Evolutionary conservation across 2,113 vertebrate species (phyloP), one percentile per base, ranked within the genome.

Genomic region (Notothenia coriiceps): DNA sequence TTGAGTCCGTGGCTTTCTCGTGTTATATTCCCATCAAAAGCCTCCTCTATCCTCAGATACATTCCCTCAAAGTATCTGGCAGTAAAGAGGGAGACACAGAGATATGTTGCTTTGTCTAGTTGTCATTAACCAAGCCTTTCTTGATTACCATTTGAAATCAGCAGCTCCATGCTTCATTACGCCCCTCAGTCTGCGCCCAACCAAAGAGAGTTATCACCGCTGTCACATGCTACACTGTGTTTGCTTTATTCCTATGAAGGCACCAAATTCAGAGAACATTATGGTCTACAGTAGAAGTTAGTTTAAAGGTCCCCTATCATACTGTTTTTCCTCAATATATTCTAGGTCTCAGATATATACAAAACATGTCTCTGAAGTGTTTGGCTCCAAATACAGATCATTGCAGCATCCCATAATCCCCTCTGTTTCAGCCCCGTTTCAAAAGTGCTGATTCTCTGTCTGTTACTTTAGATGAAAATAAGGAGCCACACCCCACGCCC

Each of bases 11-110:
- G 85, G 52, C 62, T 88, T 87, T 85, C 82, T 83, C 89, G 74
- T 84, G 70, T 84, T 86, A 50, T 72, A 77, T 88, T 86, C 75
- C 50, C 86, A 46, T 89, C 80, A 89, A 89, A 88, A 33, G 15
- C 18, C 59, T 75, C 57, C 15, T 60, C 25, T 35, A 35, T 35
- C 29, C 14, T 20, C 35, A 67, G 61, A 74, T 49, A 57, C 18
- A 79, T 77, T 82, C 52, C 59, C 55, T 74, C 54, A 35, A 74
- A 80, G 61, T 61, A 80, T 64, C 65, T 79, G 80, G 63, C 77
- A 66, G 75, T 51, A 29, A 11, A 40, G 40, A 61, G 7, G 35
- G 33, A 10, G 9, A 25, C 35, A 55, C 2, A n/a, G 61, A 46
- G 52, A 57, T 51, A 49, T 20, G 57, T 57, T 64, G 29, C 47